Evolutionary conservation across 2,113 vertebrate genomes (phyloP).

Genomic region (Euleptes europaea): DNA sequence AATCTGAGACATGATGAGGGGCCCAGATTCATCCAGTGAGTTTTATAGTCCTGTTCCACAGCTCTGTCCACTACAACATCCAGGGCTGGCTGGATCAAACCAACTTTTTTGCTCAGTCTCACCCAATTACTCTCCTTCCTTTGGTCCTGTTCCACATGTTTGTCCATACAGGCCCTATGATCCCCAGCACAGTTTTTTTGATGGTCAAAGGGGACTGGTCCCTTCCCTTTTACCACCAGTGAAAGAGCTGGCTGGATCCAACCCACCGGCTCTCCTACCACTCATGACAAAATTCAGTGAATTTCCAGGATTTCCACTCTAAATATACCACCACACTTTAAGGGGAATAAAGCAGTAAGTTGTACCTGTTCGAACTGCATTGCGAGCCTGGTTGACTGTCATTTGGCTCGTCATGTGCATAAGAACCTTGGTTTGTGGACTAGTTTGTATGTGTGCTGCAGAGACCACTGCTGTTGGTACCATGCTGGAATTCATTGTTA

Average conservation of each 20-base stretch:
- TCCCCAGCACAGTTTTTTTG: no score
- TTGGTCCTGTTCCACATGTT: no score
- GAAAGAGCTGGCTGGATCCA: no score
- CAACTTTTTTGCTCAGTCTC: no score
- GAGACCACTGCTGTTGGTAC: constrained; percentile 82
- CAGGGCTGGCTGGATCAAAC: no score
- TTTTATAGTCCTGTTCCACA: not conserved
- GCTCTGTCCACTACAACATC: not conserved
- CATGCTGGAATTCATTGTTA: constrained; percentile 74
- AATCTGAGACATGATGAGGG: not conserved
- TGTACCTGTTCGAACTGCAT: constrained; percentile 90
- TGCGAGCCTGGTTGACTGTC: constrained; percentile 97
- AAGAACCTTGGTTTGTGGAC: constrained; percentile 89
- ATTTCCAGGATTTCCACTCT: not conserved
- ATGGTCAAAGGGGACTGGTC: no score
- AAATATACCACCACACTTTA: not conserved
- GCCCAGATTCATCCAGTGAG: not conserved
- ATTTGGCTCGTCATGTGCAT: constrained; percentile 92
- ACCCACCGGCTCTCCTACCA: not conserved
- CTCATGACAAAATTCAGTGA: not conserved
- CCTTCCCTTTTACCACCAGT: no score
- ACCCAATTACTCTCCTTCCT: no score
- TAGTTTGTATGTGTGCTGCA: constrained; percentile 86
- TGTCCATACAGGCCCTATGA: no score
- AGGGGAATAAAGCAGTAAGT: not conserved